Evolutionary conservation across 2,888 invertebrate genomes (phyloP).

Genomic region (Tetramorium bicarinatum): DNA sequence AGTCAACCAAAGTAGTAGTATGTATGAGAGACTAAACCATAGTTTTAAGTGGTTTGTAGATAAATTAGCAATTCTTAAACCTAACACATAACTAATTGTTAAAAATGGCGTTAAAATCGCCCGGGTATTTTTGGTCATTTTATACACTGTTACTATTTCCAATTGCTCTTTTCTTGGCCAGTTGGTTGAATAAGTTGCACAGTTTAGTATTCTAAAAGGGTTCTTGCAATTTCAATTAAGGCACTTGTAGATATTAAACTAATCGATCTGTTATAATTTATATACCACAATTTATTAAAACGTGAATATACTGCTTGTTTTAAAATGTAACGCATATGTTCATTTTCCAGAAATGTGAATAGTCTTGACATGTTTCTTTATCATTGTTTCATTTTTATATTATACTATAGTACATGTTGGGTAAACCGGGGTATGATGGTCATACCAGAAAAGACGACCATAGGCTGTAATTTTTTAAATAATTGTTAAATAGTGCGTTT

Average conservation of each 20-base stretch:
- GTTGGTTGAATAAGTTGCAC: not conserved
- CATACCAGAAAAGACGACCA: too few species aligned
- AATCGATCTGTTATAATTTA: too few species aligned
- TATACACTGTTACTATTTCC: not conserved
- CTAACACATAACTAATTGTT: not conserved
- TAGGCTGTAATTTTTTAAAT: too few species aligned
- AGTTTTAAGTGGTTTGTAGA: not conserved
- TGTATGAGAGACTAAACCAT: not conserved
- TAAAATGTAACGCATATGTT: too few species aligned
- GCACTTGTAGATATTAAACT: too few species aligned
- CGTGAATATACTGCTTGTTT: not conserved
- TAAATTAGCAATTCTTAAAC: conserved; percentile 16
- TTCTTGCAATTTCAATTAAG: not conserved
- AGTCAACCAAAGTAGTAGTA: not conserved
- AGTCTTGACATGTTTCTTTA: too few species aligned
- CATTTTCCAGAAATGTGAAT: too few species aligned
- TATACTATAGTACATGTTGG: too few species aligned
- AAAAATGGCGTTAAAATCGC: conserved; percentile 8
- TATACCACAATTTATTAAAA: not conserved
- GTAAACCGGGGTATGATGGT: too few species aligned
- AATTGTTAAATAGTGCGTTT: too few species aligned
- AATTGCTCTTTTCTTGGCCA: not conserved
- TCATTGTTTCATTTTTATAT: too few species aligned
- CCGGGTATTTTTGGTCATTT: not conserved
- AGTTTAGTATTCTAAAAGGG: not conserved